These are phyloP conservation scores for Lichenostomus cassidix DNA, from an alignment of 2,113 vertebrate species.

Conservation along the genomic window DNA sequence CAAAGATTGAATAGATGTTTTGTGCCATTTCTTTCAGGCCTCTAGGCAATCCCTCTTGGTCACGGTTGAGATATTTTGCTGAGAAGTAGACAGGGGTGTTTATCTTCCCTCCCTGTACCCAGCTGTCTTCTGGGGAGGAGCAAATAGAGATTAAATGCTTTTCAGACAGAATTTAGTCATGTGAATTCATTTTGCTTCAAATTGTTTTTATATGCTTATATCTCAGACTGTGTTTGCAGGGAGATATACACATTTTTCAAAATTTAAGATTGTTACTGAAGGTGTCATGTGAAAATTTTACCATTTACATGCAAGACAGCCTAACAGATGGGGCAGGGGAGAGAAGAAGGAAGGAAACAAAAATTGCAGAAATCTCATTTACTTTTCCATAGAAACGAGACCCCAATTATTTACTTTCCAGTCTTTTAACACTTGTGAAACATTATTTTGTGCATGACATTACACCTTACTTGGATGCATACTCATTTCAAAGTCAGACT, in stretches of 20 bases:
- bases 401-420: not conserved
- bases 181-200: not conserved
- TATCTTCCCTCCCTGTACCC: slow-evolving; percentile 3
- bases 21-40: not conserved
- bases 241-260: not conserved
- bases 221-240: not conserved
- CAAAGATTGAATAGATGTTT: slow-evolving; percentile 10
- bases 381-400: not conserved
- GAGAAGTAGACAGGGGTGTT: slow-evolving; percentile 3
- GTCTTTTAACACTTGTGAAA: not conserved
- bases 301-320: not conserved
- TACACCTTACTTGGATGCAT: not conserved
- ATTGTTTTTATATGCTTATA: not conserved
- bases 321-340: not conserved
- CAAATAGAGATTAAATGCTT: slow-evolving; percentile 42
- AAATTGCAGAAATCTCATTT: not conserved
- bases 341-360: not conserved
- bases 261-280: not conserved
- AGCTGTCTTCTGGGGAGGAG: slow-evolving; percentile 9
- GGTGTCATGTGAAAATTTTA: not conserved
- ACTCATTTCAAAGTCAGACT: not conserved
- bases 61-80: slow-evolving; percentile 16
- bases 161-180: not conserved
- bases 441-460: not conserved
- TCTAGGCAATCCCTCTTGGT: slow-evolving; percentile 14